Conservation (phyloP, 2,888 invertebrate species). For the Apamea epomidion region DNA sequence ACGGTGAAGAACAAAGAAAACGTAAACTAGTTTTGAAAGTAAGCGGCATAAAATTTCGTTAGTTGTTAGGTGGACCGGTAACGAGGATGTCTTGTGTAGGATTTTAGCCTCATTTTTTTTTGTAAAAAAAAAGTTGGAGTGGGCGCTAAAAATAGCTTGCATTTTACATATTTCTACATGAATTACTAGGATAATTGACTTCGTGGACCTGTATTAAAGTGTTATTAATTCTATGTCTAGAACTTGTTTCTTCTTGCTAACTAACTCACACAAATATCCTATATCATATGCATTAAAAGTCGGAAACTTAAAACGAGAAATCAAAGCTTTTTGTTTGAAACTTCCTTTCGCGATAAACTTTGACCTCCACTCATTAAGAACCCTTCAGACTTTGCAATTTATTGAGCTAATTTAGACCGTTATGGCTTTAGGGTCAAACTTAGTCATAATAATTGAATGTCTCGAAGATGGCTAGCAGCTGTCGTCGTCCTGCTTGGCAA, state of each 20-base stretch:
- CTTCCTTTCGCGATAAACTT: constrained; percentile 20
- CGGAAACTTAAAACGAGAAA: not conserved
- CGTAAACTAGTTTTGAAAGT: constrained; percentile 83
- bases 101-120: constrained; percentile 74
- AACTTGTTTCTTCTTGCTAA: not conserved
- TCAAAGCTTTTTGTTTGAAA: constrained; percentile 14
- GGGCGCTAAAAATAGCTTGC: constrained; percentile 17
- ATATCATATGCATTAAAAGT: not conserved
- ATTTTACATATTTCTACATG: constrained; percentile 5
- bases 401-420: not conserved
- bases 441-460: not conserved
- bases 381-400: not conserved
- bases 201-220: no score
- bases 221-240: not conserved
- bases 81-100: constrained; percentile 73
- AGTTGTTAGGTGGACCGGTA: constrained; percentile 68
- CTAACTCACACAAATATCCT: not conserved
- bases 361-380: not conserved
- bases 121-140: constrained; percentile 16
- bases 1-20: constrained; percentile 79
- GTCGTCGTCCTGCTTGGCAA: no score
- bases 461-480: not conserved
- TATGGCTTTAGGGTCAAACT: not conserved
- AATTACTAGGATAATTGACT: not conserved
- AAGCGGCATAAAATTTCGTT: constrained; percentile 75